These are phyloP conservation scores for Cyclura pinguis DNA, from an alignment of 2,797 vertebrate species.

Conservation along the genomic window DNA sequence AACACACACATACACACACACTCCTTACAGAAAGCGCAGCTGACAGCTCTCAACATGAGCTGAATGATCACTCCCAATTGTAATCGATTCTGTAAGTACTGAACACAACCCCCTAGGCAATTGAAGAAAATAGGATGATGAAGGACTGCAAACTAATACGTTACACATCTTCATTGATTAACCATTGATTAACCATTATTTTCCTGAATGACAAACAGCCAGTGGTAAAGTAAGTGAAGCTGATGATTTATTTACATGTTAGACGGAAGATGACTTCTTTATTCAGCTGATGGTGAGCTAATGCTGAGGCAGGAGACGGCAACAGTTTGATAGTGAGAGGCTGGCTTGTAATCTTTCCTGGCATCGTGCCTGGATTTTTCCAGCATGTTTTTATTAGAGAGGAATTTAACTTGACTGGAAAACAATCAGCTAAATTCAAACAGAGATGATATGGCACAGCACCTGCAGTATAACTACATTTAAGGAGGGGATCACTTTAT, in stretches of 20 bases:
- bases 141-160: slow-evolving; percentile 88
- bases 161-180: slow-evolving; percentile 89
- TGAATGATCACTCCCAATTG: slow-evolving; percentile 90
- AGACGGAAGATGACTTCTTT: slow-evolving; percentile 82
- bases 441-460: not conserved
- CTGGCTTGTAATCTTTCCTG: slow-evolving; percentile 51
- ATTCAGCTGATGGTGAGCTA: slow-evolving; percentile 80
- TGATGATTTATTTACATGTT: slow-evolving; percentile 88
- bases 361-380: slow-evolving; percentile 56
- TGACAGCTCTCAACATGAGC: slow-evolving; percentile 84
- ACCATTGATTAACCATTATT: slow-evolving; percentile 89
- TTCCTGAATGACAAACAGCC: slow-evolving; percentile 89
- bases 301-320: slow-evolving; percentile 64
- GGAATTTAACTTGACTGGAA: slow-evolving; percentile 64
- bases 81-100: slow-evolving; percentile 89
- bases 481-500: slow-evolving; percentile 82
- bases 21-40: slow-evolving; percentile 78
- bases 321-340: slow-evolving; percentile 58
- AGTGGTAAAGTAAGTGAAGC: slow-evolving; percentile 86
- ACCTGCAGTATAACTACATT: slow-evolving; percentile 76
- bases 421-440: slow-evolving; percentile 61
- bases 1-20: not conserved
- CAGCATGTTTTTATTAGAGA: slow-evolving; percentile 52
- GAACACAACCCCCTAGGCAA: slow-evolving; percentile 86
- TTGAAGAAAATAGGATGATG: slow-evolving; percentile 87